phyloP scores from a whole-genome alignment of 1,140 invertebrate species.

The Whitmania pigra region DNA sequence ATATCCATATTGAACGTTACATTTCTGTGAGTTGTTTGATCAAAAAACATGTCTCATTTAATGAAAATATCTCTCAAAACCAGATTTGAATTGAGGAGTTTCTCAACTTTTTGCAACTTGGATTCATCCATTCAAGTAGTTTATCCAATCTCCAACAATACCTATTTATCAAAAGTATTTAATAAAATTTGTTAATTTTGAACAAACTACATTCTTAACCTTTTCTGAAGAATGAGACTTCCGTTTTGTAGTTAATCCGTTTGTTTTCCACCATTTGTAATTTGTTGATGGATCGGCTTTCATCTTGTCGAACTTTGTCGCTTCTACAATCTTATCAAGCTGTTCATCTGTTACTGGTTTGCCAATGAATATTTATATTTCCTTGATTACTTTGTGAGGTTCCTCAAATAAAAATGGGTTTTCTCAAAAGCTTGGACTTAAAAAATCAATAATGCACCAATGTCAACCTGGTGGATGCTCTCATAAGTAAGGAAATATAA shows the following conservation, averaged over 20 bases:
- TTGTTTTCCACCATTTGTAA: constrained; percentile 43
- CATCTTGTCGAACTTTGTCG: constrained; percentile 65
- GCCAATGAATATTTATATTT: constrained; percentile 59
- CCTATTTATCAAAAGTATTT: background rate
- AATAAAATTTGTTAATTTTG: no score
- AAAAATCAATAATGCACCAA: background rate
- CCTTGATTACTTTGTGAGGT: constrained; percentile 40
- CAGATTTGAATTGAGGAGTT: background rate
- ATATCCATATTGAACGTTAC: no score
- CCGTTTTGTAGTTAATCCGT: constrained; percentile 37
- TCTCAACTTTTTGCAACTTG: background rate
- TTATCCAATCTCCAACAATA: background rate
- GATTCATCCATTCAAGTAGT: background rate
- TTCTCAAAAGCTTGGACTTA: no score
- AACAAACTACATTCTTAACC: constrained; percentile 29
- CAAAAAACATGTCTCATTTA: no score
- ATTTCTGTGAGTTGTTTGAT: no score
- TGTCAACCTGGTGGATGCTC: constrained; percentile 41
- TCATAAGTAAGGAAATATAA: constrained; percentile 48
- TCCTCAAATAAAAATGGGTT: constrained; percentile 30
- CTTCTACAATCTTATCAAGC: constrained; percentile 53
- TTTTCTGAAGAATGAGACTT: constrained; percentile 43
- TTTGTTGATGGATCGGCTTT: constrained; percentile 53
- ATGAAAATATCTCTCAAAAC: no score
- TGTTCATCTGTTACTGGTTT: constrained; percentile 55